phyloP scores from a whole-genome alignment of 2,797 vertebrate genomes.

The Cynodonichthys magdalenae region DNA sequence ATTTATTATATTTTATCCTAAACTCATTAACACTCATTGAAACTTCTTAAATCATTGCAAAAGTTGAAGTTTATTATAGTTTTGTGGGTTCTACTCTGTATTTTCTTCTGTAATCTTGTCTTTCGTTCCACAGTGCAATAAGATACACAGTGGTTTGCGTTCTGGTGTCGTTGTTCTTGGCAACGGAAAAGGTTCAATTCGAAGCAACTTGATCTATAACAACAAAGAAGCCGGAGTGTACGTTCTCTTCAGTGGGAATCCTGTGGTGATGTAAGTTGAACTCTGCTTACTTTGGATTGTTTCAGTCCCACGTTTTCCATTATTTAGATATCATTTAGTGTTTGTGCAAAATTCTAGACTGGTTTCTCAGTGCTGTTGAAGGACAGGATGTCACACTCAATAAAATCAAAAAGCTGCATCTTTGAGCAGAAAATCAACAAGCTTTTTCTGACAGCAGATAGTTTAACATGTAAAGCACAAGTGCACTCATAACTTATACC shows the following conservation, averaged over 20 bases:
- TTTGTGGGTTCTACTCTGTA: neutral
- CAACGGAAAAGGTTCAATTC: slow-evolving; percentile 91
- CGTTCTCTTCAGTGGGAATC: slow-evolving; percentile 92
- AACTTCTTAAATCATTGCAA: neutral
- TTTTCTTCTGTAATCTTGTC: slow-evolving; percentile 4
- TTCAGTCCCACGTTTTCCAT: neutral
- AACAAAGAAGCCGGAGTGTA: slow-evolving; percentile 97
- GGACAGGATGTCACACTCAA: neutral
- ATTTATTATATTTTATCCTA: neutral
- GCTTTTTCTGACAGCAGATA: neutral
- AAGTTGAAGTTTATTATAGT: neutral
- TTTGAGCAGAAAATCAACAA: neutral
- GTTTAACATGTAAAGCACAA: neutral
- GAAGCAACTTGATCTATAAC: slow-evolving; percentile 92
- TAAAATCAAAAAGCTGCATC: neutral
- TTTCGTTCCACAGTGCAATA: slow-evolving; percentile 85
- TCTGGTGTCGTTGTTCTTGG: slow-evolving; percentile 92
- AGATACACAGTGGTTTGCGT: slow-evolving; percentile 92
- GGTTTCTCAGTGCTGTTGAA: neutral
- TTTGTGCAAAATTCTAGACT: neutral
- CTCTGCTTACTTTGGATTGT: slow-evolving; percentile 4
- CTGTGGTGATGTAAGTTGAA: slow-evolving; percentile 86
- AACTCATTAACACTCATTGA: neutral
- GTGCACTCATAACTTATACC: neutral
- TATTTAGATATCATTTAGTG: neutral